Evolutionary conservation across 2,888 invertebrate genomes (phyloP).

Genomic region (Drosophila stalkeri): DNA sequence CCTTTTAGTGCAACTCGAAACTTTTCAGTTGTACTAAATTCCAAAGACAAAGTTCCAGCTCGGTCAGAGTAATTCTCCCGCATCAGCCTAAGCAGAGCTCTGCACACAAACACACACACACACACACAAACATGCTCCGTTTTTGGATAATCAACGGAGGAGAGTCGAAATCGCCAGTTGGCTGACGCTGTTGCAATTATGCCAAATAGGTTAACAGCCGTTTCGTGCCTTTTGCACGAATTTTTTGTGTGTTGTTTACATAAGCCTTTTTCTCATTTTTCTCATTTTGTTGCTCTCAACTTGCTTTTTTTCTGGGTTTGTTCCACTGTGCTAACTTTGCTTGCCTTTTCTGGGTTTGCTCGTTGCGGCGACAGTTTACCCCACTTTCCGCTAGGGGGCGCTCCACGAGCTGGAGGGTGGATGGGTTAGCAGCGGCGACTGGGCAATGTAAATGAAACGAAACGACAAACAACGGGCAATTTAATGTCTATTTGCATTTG

Average conservation of each 20-base stretch:
- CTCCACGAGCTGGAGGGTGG: constrained; percentile 34
- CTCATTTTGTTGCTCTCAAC: constrained; percentile 46
- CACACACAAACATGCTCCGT: constrained; percentile 14
- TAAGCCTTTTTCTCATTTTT: constrained; percentile 71
- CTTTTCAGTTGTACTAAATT: constrained; percentile 27
- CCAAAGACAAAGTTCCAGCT: not conserved
- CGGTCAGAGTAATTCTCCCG: constrained; percentile 13
- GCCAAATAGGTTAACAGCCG: constrained; percentile 80
- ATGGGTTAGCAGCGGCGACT: constrained; percentile 17
- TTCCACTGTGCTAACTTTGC: constrained; percentile 19
- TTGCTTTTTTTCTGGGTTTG: not conserved
- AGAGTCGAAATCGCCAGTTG: constrained; percentile 51
- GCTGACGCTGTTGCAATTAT: constrained; percentile 61
- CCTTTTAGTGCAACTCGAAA: not conserved
- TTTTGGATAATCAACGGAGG: constrained; percentile 36
- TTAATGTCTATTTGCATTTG: constrained; percentile 77
- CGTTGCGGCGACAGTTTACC: constrained; percentile 67
- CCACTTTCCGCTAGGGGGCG: constrained; percentile 48
- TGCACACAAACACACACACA: constrained; percentile 11
- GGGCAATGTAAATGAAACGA: constrained; percentile 71
- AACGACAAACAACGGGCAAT: constrained; percentile 72
- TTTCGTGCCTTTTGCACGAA: constrained; percentile 76
- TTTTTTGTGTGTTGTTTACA: constrained; percentile 65
- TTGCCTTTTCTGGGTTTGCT: constrained; percentile 24
- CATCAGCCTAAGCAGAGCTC: constrained; percentile 4